phyloP scores from a whole-genome alignment of 2,797 vertebrate species.

The Rhodeus uyekii region DNA sequence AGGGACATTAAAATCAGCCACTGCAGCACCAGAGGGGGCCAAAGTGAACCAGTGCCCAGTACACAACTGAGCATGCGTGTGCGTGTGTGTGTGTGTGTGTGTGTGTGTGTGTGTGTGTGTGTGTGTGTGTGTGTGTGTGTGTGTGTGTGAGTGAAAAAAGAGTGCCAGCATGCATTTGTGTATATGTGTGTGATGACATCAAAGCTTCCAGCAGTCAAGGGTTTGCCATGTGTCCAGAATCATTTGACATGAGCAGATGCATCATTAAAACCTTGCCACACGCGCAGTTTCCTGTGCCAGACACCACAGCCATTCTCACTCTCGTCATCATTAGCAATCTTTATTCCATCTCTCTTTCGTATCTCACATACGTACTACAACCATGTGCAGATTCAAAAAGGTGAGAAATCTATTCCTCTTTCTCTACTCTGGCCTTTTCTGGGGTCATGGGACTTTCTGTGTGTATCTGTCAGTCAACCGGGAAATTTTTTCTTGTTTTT shows the following conservation, averaged over 20 bases:
- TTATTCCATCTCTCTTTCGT: constrained; percentile 47
- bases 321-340: constrained; percentile 57
- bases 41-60: constrained; percentile 75
- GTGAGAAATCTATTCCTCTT: constrained; percentile 52
- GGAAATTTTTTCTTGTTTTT: neutral
- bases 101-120: constrained; percentile 35
- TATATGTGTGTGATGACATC: constrained; percentile 66
- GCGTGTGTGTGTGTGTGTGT: constrained; percentile 52
- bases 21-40: constrained; percentile 78
- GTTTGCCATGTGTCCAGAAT: constrained; percentile 81
- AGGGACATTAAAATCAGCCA: constrained; percentile 83
- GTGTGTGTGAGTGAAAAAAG: constrained; percentile 34
- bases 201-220: constrained; percentile 76
- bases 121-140: constrained; percentile 31
- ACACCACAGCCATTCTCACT: constrained; percentile 65
- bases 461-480: constrained; percentile 60
- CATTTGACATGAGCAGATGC: constrained; percentile 83
- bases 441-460: constrained; percentile 62
- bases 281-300: constrained; percentile 66
- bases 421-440: constrained; percentile 53
- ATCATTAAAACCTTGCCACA: constrained; percentile 81
- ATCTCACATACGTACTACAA: constrained; percentile 65
- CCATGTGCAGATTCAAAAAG: constrained; percentile 56
- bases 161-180: constrained; percentile 47
- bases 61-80: constrained; percentile 64